Percentiles rank a stretch among this genome's conserved stretches.
Conservation (phyloP, 2,797 vertebrate genomes). For the Chelonia mydas region DNA sequence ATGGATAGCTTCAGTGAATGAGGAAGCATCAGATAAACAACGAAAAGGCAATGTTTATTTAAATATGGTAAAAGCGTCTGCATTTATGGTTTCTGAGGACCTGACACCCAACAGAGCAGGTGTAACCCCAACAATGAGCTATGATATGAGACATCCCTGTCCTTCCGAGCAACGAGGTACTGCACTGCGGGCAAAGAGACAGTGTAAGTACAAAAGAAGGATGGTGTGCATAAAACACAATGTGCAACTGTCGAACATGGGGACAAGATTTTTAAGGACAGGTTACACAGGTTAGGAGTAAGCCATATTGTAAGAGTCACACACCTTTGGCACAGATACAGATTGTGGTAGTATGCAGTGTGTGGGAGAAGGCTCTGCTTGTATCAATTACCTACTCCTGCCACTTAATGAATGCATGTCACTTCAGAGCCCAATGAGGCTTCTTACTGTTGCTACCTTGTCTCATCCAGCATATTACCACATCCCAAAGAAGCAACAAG, state of each 20-base stretch:
- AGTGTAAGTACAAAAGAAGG: neutral
- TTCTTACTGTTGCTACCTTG: neutral
- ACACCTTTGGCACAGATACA: fast-evolving
- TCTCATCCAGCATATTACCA: neutral
- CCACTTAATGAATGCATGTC: neutral
- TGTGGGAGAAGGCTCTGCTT: neutral
- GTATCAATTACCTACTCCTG: neutral
- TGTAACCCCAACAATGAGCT: fast-evolving
- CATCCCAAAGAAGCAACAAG: neutral
- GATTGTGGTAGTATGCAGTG: neutral
- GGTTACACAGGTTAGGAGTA: neutral
- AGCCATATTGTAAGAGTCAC: neutral
- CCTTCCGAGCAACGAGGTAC: neutral
- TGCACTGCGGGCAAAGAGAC: fast-evolving
- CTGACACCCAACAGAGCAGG: neutral
- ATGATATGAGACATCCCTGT: neutral
- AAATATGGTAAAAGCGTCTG: neutral
- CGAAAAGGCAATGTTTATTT: neutral
- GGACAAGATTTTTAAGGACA: neutral
- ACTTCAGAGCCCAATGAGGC: neutral
- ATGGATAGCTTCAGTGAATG: neutral
- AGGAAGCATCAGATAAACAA: neutral
- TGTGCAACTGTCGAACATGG: neutral
- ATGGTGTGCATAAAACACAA: fast-evolving
- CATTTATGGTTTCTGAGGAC: neutral